A percentile compares a stretch with the other conserved stretches of the same genome.
phyloP scores from a whole-genome alignment of 2,797 vertebrate genomes.

The Emydoidea blandingii region DNA sequence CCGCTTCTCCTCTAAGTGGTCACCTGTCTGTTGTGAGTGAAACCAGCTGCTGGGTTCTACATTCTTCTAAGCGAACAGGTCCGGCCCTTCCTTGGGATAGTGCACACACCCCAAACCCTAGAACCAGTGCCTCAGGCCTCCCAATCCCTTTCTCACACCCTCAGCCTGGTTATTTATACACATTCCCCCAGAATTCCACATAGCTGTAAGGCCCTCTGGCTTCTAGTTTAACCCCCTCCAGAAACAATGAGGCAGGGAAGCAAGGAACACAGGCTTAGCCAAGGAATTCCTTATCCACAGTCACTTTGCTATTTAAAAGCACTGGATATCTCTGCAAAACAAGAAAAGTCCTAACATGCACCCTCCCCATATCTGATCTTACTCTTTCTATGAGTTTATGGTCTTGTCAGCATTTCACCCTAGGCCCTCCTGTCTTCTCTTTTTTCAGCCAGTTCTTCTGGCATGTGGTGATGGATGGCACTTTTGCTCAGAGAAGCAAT shows the following conservation, averaged over 20 bases:
- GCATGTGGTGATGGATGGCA: not conserved
- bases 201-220: not conserved
- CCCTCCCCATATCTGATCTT: not conserved
- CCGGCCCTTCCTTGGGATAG: not conserved
- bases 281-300: not conserved
- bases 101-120: not conserved
- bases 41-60: fast-evolving
- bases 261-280: not conserved
- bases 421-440: not conserved
- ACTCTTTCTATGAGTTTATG: not conserved
- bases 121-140: not conserved
- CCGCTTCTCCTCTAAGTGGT: fast-evolving
- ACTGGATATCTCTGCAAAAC: not conserved
- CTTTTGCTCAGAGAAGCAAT: not conserved
- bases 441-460: not conserved
- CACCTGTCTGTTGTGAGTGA: not conserved
- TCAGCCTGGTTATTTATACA: not conserved
- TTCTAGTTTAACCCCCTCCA: not conserved
- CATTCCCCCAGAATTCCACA: not conserved
- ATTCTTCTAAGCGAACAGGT: not conserved
- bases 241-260: not conserved
- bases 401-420: not conserved
- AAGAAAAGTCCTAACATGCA: not conserved
- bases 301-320: not conserved
- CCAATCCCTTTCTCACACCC: not conserved